Percentiles rank a stretch among this genome's conserved stretches.
phyloP scores from a whole-genome alignment of 2,888 invertebrate genomes.

The Ochropacha duplaris region DNA sequence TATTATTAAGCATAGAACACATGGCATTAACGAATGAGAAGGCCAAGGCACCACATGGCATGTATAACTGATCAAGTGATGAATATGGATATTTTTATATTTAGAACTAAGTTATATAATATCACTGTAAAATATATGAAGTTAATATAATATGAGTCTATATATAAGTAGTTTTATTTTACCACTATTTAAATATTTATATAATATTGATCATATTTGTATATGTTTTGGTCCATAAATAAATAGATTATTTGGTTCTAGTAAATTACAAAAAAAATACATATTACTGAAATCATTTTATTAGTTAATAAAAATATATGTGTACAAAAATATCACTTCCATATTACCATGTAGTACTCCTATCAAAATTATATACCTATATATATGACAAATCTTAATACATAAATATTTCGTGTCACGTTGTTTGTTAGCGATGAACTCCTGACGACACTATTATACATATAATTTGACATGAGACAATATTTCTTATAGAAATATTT shows the following conservation, averaged over 20 bases:
- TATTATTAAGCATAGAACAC: slow-evolving; percentile 20
- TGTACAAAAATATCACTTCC: neutral
- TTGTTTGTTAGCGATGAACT: no score
- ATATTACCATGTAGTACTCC: neutral
- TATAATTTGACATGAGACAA: no score
- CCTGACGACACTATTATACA: no score
- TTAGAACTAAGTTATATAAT: slow-evolving; percentile 72
- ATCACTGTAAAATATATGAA: slow-evolving; percentile 75
- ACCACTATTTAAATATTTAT: no score
- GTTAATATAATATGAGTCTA: slow-evolving; percentile 60
- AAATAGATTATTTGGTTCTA: no score
- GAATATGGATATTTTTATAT: slow-evolving; percentile 79
- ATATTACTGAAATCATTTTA: neutral
- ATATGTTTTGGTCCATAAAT: no score
- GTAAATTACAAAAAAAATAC: neutral
- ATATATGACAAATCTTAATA: no score
- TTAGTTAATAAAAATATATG: neutral
- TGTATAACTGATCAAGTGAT: slow-evolving; percentile 41
- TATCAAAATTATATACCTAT: slow-evolving; percentile 1
- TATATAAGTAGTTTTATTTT: slow-evolving; percentile 1
- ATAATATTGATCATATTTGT: no score
- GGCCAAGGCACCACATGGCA: slow-evolving; percentile 30
- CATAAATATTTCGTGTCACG: no score
- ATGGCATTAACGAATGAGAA: slow-evolving; percentile 38
- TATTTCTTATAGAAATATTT: no score